Evolutionary conservation across 2,113 vertebrate species (phyloP).

Genomic region (Protomyctophum bolini): DNA sequence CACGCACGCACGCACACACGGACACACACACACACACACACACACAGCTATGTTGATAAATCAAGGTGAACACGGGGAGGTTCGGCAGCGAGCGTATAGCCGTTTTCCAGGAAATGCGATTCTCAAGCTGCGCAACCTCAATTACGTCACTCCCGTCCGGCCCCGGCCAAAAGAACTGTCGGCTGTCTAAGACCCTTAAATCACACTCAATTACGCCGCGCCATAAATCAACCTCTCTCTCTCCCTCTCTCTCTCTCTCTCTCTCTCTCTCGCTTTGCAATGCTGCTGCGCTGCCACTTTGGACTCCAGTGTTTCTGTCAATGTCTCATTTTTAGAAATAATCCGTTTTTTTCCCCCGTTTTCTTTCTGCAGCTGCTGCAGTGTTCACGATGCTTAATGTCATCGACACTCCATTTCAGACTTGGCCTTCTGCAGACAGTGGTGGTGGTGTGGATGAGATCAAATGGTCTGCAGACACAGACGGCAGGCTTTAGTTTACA

Average conservation of each 20-base stretch:
- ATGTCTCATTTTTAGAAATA: constrained; percentile 46
- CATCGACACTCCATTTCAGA: constrained; percentile 26
- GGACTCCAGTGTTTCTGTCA: constrained; percentile 48
- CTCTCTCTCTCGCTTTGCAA: constrained; percentile 12
- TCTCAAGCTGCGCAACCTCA: constrained; percentile 26
- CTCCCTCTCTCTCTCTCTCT: constrained; percentile 1
- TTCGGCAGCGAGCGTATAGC: constrained; percentile 19
- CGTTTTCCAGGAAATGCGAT: constrained; percentile 43
- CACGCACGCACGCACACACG: too few relatives aligned
- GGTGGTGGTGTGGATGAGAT: constrained; percentile 32
- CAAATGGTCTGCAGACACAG: constrained; percentile 16
- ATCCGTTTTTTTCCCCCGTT: constrained; percentile 44
- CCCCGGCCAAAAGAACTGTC: constrained; percentile 51
- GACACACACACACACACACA: constrained; percentile 58
- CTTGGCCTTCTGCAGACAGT: constrained; percentile 9
- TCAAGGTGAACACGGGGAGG: constrained; percentile 25
- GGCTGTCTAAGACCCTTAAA: constrained; percentile 38
- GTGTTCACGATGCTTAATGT: constrained; percentile 20
- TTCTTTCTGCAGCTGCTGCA: constrained; percentile 25
- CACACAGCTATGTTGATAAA: too few relatives aligned
- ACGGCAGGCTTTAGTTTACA: constrained; percentile 20
- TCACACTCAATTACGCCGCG: constrained; percentile 50
- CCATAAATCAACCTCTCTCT: constrained; percentile 49
- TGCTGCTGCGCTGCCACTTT: constrained; percentile 13
- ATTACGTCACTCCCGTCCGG: constrained; percentile 48